Evolutionary conservation across 2,797 vertebrate species (phyloP).

Genomic region (Melanotaenia trifasciata): DNA sequence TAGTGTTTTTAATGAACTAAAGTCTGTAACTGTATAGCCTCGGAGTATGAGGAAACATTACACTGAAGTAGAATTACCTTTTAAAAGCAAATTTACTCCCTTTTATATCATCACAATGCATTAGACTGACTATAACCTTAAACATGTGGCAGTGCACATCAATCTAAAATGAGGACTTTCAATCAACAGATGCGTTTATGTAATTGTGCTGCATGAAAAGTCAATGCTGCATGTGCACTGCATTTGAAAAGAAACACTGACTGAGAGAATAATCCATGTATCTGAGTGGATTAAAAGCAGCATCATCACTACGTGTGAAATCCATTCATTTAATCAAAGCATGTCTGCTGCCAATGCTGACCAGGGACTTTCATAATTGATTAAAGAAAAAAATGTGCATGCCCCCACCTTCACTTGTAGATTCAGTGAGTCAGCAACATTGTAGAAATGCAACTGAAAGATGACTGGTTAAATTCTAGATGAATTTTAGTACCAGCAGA

Average conservation of each 20-base stretch:
- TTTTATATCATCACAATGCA: background rate
- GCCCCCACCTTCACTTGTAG: background rate
- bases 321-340: constrained; percentile 70
- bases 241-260: constrained; percentile 51
- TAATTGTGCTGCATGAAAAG: constrained; percentile 1
- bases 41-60: background rate
- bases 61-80: background rate
- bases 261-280: constrained; percentile 54
- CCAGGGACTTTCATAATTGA: background rate
- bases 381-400: background rate
- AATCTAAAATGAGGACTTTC: background rate
- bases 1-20: background rate
- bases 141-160: background rate
- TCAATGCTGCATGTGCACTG: background rate
- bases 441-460: background rate
- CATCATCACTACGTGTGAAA: constrained; percentile 28
- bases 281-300: constrained; percentile 62
- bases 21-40: constrained; percentile 8
- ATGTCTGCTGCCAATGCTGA: constrained; percentile 18
- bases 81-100: background rate
- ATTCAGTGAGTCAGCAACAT: background rate
- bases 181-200: constrained; percentile 1
- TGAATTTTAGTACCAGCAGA: background rate
- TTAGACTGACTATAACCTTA: background rate
- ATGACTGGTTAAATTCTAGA: background rate